These are phyloP conservation scores for Hirudinaria manillensis DNA, from an alignment of 2,888 invertebrate species.

Conservation along the genomic window DNA sequence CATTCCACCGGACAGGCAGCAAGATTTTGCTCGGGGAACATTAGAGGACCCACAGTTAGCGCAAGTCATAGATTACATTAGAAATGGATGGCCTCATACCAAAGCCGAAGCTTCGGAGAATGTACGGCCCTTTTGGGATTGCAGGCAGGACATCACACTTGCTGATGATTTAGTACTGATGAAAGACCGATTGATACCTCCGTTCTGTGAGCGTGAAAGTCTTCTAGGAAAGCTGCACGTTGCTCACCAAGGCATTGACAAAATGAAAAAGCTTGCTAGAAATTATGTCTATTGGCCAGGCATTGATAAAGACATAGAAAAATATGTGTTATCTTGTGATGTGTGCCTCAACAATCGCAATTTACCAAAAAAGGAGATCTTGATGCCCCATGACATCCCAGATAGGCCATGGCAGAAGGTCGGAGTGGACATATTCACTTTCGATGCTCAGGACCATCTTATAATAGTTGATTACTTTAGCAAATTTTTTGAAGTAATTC, in stretches of 20 bases:
- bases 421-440: conserved; percentile 36
- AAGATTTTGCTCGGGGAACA: conserved; percentile 26
- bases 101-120: conserved; percentile 13
- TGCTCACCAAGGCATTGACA: conserved; percentile 32
- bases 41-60: conserved; percentile 21
- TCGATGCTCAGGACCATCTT: conserved; percentile 33
- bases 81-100: background rate
- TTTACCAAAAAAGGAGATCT: conserved; percentile 25
- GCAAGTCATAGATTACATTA: background rate
- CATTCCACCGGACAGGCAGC: conserved; percentile 6
- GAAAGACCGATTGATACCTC: conserved; percentile 22
- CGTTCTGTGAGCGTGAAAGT: background rate
- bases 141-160: background rate
- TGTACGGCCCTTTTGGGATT: conserved; percentile 22
- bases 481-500: conserved; percentile 39
- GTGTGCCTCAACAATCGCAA: conserved; percentile 16
- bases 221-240: conserved; percentile 28
- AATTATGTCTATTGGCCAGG: conserved; percentile 32
- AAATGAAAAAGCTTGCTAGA: conserved; percentile 29
- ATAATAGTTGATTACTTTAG: conserved; percentile 40
- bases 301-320: conserved; percentile 32
- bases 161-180: conserved; percentile 22
- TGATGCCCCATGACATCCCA: conserved; percentile 32
- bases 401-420: conserved; percentile 38
- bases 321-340: conserved; percentile 18